Percentiles rank a stretch among this genome's conserved stretches.
These are phyloP conservation scores for Chymomyza caudatula DNA, from an alignment of 2,888 invertebrate species.

Conservation along the genomic window DNA sequence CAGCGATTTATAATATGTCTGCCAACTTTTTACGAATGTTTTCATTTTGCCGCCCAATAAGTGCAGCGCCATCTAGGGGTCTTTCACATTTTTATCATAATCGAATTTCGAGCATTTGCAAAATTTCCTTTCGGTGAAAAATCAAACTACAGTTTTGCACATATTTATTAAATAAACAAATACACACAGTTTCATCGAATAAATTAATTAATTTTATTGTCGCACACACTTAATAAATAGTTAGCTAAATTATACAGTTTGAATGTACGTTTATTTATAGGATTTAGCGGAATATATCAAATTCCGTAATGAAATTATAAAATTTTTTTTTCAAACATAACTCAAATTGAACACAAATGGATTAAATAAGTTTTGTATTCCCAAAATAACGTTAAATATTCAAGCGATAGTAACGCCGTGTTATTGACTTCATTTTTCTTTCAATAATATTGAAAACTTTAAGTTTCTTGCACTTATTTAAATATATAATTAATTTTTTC, in stretches of 20 bases:
- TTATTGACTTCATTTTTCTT: neutral
- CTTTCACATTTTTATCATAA: too few relatives aligned
- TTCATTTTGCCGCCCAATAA: too few relatives aligned
- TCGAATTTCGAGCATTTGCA: too few relatives aligned
- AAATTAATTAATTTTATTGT: conserved; percentile 77
- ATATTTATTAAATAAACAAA: neutral
- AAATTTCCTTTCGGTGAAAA: too few relatives aligned
- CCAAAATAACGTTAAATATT: neutral
- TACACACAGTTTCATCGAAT: conserved; percentile 72
- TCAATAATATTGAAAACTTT: conserved; percentile 42
- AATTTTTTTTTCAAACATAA: neutral
- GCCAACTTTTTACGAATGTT: too few relatives aligned
- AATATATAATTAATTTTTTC: conserved; percentile 32
- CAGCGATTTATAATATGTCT: too few relatives aligned
- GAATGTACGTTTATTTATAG: conserved; percentile 17
- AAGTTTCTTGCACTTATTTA: conserved; percentile 64
- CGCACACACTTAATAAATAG: conserved; percentile 73
- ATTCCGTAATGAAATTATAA: neutral
- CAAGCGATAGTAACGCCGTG: neutral
- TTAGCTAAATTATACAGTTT: conserved; percentile 63
- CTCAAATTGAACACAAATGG: neutral
- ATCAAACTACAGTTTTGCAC: neutral
- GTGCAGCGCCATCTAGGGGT: too few relatives aligned
- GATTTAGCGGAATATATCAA: neutral
- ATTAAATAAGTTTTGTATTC: neutral